Conservation (phyloP, 2,113 vertebrate genomes). For the Lophochroa leadbeateri region DNA sequence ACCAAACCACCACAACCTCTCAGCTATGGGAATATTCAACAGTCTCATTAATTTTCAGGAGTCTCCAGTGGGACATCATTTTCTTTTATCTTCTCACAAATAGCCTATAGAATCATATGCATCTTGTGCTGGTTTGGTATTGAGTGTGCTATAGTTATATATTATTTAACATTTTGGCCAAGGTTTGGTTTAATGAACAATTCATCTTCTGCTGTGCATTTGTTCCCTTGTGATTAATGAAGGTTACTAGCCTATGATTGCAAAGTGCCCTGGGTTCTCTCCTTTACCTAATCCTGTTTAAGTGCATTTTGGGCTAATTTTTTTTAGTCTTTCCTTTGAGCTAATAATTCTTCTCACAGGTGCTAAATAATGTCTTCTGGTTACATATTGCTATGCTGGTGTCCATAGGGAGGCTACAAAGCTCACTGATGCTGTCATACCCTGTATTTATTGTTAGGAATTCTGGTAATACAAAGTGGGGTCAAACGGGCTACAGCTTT, state of each 20-base stretch:
- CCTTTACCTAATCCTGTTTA: constrained; percentile 21
- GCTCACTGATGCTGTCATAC: neutral
- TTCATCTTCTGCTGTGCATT: neutral
- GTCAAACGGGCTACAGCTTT: neutral
- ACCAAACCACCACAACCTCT: neutral
- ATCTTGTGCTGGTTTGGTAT: constrained; percentile 31
- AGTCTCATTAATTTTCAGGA: constrained; percentile 23
- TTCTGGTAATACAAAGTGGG: neutral
- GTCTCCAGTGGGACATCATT: neutral
- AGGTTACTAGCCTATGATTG: neutral
- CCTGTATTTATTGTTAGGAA: neutral
- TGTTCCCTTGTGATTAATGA: constrained; percentile 31
- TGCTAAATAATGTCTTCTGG: neutral
- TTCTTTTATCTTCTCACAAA: constrained; percentile 40
- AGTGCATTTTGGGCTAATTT: constrained; percentile 12
- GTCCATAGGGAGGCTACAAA: constrained; percentile 15
- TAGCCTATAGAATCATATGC: neutral
- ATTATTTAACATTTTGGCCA: constrained; percentile 48
- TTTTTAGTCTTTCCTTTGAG: neutral
- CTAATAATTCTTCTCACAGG: neutral
- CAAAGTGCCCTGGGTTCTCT: constrained; percentile 13
- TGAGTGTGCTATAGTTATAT: neutral
- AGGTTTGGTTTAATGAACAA: constrained; percentile 22
- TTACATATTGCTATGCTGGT: neutral
- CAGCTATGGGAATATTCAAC: neutral